Evolutionary conservation across 2,888 invertebrate genomes (phyloP), one percentile per base, ranked within the genome.

Genomic region (Clivina fossor): DNA sequence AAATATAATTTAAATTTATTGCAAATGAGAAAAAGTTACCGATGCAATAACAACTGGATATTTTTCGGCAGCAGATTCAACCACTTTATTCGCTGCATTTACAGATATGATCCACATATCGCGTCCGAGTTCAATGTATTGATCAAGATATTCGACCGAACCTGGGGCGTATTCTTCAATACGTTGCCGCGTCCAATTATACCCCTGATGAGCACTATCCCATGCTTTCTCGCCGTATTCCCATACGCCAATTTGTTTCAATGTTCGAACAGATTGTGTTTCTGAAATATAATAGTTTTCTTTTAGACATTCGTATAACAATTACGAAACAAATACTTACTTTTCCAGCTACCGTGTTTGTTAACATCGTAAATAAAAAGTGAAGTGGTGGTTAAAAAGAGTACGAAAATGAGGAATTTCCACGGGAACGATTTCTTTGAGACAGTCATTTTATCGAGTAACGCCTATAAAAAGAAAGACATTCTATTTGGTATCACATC

Each of bases 121-220:
- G 62, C 76, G 76, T 0, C 78, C 71, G 11, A 89, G 74, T 65
- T 83, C 78, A 1, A 78, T 66, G 63, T 85, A 86, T 0, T 88
- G 86, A 61, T 78, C 78, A 35, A 80, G 73, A 41, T 79, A 68
- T 55, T 82, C 80, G 0, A 75, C 70, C 0, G 78, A 76, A 30
- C 84, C 78, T 0, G 89, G 89, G 20, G 83, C 80, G 66, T 81
- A 83, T 19, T 80, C 78, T 65, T 88, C 85, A 18, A 86, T 72
- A 78, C 83, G 84, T 51, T 81, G 77, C 66, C 85, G 83, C 2
- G 82, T 80, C 60, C 83, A 79, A 0, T 80, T 80, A 9, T 82
- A 78, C 22, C 82, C 79, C 1, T 81, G 76, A 61, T 83, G 76
- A 0, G 81, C 75, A 58, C 78, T 78, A 64, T 80, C 79, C 78